Percentiles rank a stretch among this genome's conserved stretches.
Evolutionary conservation across 1,140 invertebrate genomes (phyloP).

Genomic region (Drosophila pseudoobscura): DNA sequence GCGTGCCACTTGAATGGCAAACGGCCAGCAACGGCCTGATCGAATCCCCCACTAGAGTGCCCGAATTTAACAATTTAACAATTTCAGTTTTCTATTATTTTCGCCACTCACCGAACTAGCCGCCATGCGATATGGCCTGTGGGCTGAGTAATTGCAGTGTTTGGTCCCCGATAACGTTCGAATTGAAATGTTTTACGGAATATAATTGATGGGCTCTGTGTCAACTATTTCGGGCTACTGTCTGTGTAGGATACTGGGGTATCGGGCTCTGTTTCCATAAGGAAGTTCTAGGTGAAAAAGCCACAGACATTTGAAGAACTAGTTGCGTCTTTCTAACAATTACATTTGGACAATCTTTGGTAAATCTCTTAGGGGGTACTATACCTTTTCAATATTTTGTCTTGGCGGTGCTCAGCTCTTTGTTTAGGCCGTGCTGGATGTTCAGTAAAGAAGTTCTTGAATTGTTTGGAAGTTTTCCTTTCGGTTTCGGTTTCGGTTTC

Average conservation of each 20-base stretch:
- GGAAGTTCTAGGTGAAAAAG: neutral
- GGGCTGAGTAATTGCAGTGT: slow-evolving; percentile 47
- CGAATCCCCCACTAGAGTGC: slow-evolving; percentile 42
- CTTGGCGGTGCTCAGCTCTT: too few relatives aligned
- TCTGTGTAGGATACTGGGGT: neutral
- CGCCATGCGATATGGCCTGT: slow-evolving; percentile 10
- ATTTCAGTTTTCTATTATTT: slow-evolving; percentile 37
- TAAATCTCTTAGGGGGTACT: too few relatives aligned
- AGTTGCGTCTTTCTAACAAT: too few relatives aligned
- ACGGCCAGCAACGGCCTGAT: slow-evolving; percentile 43
- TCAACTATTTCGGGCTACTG: slow-evolving; percentile 5
- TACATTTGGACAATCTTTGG: neutral
- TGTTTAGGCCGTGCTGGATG: neutral
- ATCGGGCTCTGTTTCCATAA: too few relatives aligned
- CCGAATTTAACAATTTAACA: slow-evolving; percentile 29
- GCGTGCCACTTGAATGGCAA: slow-evolving; percentile 53
- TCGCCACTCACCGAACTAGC: neutral
- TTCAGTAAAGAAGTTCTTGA: neutral
- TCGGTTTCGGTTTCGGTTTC: slow-evolving; percentile 6
- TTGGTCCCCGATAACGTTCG: slow-evolving; percentile 31
- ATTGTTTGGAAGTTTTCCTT: slow-evolving; percentile 1
- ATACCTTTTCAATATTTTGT: too few relatives aligned
- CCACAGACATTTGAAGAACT: too few relatives aligned
- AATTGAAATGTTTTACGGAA: slow-evolving; percentile 43
- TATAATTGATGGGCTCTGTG: slow-evolving; percentile 53